Base-by-base conservation (phyloP, 2,888 invertebrate species). In the Pristionchus japonicus region DNA sequence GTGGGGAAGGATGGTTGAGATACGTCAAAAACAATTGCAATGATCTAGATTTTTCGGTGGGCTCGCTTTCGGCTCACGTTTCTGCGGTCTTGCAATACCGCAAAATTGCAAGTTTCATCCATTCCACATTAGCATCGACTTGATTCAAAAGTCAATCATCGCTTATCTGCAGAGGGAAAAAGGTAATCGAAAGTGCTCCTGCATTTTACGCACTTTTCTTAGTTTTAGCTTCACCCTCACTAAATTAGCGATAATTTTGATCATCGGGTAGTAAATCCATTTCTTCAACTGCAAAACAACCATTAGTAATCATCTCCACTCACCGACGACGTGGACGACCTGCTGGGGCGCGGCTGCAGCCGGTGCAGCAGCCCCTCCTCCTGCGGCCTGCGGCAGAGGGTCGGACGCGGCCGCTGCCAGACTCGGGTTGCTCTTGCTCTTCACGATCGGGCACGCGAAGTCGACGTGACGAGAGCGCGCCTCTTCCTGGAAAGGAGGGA, bases 391-490 rank as follows among this genome's bases (percentile, higher is more conserved):
- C 31, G 95, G 95, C 15, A 95, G 94, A 31, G 95, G 94, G 89
- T 95, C 95, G 87, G 95, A 95, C 52, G 95, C 94, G 23, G 95
- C 95, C 0, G 95, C 94, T 40, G 95, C 95, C 86, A 94, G 90
- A 1, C 91, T 91, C 20, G 94, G 94, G 90, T 94, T 94, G 49
- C 93, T 93, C 90, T 94, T 94, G 57, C 93, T 93, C 88, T 94
- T 94, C 27, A 94, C 94, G 87, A 94, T 94, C 15, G 94, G 94
- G 88, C 94, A 94, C 43, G 94, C 94, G 87, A 94, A 99, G 95
- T 99, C 99, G 0, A 99, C 99, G 95, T 99, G 99, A 0, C 99
- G 96, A 94, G 98, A 98, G 94, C 98, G 98, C 0, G 98, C 99
- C 94, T 99, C 99, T 94, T 99, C 99, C 94, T 87, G 77, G n/a